These are phyloP conservation scores for Melieria omissa DNA, from an alignment of 2,888 invertebrate genomes.

Conservation along the genomic window DNA sequence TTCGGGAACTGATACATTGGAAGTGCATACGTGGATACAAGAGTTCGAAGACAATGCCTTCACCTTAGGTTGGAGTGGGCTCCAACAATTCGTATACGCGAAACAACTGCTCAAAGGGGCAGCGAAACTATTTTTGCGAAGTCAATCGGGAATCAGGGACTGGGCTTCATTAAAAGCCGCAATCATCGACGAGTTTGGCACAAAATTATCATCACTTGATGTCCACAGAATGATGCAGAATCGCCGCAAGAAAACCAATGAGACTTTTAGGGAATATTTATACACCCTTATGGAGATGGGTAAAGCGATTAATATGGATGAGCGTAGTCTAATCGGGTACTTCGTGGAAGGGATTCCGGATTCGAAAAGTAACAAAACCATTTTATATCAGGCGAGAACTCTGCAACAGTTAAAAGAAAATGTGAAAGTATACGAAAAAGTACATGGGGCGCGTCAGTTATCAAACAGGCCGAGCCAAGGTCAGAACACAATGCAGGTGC, in stretches of 20 bases:
- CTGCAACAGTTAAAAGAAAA: constrained; percentile 24
- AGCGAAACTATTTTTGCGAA: constrained; percentile 32
- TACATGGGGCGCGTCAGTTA: constrained; percentile 5
- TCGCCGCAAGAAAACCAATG: constrained; percentile 33
- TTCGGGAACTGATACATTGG: constrained; percentile 5
- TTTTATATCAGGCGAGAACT: constrained; percentile 28
- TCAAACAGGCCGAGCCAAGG: background rate
- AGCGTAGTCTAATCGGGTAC: constrained; percentile 30
- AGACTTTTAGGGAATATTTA: constrained; percentile 33
- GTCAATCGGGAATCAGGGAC: constrained; percentile 11
- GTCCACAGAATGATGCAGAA: constrained; percentile 29
- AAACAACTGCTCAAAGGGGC: constrained; percentile 21
- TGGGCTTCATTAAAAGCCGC: constrained; percentile 31
- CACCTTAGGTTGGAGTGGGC: constrained; percentile 7
- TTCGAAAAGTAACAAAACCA: constrained; percentile 25
- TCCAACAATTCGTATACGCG: constrained; percentile 12
- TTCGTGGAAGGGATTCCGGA: constrained; percentile 36
- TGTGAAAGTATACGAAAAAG: constrained; percentile 6
- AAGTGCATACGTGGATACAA: constrained; percentile 7
- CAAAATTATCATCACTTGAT: constrained; percentile 24
- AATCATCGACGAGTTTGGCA: constrained; percentile 29
- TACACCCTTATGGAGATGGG: constrained; percentile 32
- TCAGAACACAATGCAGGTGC: background rate
- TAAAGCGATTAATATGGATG: constrained; percentile 33
- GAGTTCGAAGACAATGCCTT: constrained; percentile 24